Conservation (phyloP, 1,140 invertebrate species). For the Scaptomyza graminum region DNA sequence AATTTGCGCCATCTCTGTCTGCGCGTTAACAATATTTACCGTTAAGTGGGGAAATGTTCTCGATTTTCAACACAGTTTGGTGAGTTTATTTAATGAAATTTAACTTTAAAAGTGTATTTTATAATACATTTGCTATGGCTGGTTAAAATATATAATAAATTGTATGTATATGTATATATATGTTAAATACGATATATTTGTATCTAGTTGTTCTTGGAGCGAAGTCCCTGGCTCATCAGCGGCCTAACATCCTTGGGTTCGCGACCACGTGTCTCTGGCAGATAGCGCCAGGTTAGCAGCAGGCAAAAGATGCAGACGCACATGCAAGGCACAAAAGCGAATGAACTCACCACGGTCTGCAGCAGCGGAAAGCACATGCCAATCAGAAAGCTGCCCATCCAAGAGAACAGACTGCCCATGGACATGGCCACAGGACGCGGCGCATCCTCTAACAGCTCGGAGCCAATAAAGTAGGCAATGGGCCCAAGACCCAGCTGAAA, state of each 20-base stretch:
- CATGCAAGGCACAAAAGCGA: conserved; percentile 89
- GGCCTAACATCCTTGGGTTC: conserved; percentile 86
- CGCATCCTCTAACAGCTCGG: conserved; percentile 94
- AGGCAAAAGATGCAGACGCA: conserved; percentile 85
- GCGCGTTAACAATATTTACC: conserved; percentile 1
- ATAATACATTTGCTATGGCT: background rate
- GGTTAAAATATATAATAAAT: conserved; percentile 6
- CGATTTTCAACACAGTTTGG: background rate
- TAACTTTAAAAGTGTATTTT: no score
- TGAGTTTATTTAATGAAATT: no score
- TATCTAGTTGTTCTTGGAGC: conserved; percentile 62
- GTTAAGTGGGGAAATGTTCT: background rate
- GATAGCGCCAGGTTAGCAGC: conserved; percentile 87
- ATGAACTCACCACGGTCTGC: conserved; percentile 86
- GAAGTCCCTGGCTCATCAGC: conserved; percentile 84
- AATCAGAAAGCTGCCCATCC: conserved; percentile 94
- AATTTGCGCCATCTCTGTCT: background rate
- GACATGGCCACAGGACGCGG: conserved; percentile 93
- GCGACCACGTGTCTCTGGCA: conserved; percentile 89
- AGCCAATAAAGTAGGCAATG: conserved; percentile 92
- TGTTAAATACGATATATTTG: background rate
- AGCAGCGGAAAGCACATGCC: conserved; percentile 90
- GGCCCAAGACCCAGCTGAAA: conserved; percentile 93
- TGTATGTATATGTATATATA: background rate
- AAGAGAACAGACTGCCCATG: conserved; percentile 94